Conservation (phyloP, 2,797 vertebrate species). For the Phoxinus dragarum region DNA sequence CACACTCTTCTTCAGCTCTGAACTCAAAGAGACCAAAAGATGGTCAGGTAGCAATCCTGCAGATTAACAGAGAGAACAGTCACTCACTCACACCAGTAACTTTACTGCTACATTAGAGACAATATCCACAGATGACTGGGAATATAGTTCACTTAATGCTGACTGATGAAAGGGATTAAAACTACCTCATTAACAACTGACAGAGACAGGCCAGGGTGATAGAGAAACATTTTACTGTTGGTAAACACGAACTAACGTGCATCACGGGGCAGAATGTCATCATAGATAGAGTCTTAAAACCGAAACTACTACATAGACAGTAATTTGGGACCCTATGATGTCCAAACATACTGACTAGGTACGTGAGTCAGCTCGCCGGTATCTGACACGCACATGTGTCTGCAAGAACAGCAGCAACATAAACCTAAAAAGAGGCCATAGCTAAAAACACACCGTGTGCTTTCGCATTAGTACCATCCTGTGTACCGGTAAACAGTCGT, state of each 20-base stretch:
- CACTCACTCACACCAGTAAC: background rate
- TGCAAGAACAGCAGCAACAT: background rate
- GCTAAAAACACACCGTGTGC: background rate
- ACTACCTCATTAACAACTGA: background rate
- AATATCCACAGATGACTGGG: background rate
- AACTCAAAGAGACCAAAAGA: slow-evolving; percentile 71
- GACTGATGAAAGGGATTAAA: background rate
- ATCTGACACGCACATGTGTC: background rate
- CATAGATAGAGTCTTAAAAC: background rate
- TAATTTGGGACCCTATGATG: background rate
- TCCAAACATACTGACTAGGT: background rate
- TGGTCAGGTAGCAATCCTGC: slow-evolving; percentile 62
- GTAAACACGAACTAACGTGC: slow-evolving; percentile 21
- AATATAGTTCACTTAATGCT: background rate
- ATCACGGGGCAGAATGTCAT: background rate
- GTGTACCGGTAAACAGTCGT: slow-evolving; percentile 35
- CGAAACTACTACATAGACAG: background rate
- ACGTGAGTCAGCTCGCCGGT: background rate
- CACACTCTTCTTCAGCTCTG: slow-evolving; percentile 93
- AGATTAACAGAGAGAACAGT: slow-evolving; percentile 56
- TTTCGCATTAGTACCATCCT: slow-evolving; percentile 20
- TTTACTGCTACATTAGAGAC: slow-evolving; percentile 10
- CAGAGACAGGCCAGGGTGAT: background rate
- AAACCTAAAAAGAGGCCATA: slow-evolving; percentile 12
- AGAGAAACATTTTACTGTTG: background rate